Percentiles rank a stretch among this genome's conserved stretches.
Conservation (phyloP, 2,113 vertebrate species). For the Glaucomys volans region DNA sequence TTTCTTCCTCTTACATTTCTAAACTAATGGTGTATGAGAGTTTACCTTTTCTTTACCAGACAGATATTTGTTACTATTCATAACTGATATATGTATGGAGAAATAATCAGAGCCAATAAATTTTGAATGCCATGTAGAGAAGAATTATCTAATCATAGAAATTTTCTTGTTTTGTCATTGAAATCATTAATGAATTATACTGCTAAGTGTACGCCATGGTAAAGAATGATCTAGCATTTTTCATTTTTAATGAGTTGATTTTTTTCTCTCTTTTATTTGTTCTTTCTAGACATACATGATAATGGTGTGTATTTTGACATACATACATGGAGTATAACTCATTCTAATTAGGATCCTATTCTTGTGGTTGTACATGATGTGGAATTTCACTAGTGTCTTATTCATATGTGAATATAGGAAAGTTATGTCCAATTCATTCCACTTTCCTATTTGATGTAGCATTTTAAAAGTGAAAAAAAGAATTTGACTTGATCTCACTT, state of each 20-base stretch:
- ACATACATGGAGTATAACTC: too few relatives aligned
- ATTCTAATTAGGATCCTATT: too few relatives aligned
- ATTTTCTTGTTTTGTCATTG: conserved; percentile 34
- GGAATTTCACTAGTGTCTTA: too few relatives aligned
- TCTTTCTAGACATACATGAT: too few relatives aligned
- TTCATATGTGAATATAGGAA: too few relatives aligned
- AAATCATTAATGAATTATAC: background rate
- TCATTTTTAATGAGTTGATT: too few relatives aligned
- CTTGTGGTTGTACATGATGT: too few relatives aligned
- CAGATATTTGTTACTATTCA: background rate
- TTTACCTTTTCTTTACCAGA: background rate
- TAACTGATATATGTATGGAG: background rate
- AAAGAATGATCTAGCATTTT: background rate
- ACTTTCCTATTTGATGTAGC: too few relatives aligned
- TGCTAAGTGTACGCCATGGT: background rate
- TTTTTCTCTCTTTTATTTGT: too few relatives aligned
- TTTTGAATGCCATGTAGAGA: background rate
- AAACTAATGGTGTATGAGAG: background rate
- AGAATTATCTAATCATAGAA: background rate
- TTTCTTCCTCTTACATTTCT: background rate
- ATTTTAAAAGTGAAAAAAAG: conserved; percentile 5
- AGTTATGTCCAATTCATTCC: too few relatives aligned
- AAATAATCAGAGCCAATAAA: background rate
- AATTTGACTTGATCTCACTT: background rate
- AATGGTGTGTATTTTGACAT: too few relatives aligned